These are phyloP conservation scores for Coregonus suidteri DNA, from an alignment of 2,797 vertebrate genomes.

Conservation along the genomic window DNA sequence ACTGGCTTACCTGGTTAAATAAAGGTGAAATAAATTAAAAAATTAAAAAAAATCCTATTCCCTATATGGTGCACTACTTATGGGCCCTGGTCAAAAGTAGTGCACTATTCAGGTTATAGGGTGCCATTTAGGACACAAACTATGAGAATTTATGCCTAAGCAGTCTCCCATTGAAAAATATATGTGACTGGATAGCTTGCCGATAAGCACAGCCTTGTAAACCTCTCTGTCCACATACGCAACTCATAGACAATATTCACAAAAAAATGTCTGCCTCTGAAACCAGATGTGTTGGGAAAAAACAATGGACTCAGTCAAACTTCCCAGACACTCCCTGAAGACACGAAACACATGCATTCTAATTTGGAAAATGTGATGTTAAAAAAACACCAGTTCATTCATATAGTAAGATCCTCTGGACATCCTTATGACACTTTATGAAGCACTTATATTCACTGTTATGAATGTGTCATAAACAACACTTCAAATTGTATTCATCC, in stretches of 20 bases:
- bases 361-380: constrained; percentile 44
- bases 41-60: too few species aligned
- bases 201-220: not conserved
- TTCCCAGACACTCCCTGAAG: constrained; percentile 26
- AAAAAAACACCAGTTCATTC: constrained; percentile 14
- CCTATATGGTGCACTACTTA: too few species aligned
- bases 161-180: too few species aligned
- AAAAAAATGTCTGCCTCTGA: constrained; percentile 23
- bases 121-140: too few species aligned
- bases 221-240: not conserved
- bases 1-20: too few species aligned
- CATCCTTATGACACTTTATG: not conserved
- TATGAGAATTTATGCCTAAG: too few species aligned
- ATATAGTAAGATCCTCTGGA: not conserved
- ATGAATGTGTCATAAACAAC: not conserved
- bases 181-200: not conserved
- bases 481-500: too few species aligned
- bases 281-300: not conserved
- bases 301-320: constrained; percentile 20
- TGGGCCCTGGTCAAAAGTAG: too few species aligned
- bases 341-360: constrained; percentile 26
- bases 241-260: not conserved
- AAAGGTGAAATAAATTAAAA: too few species aligned
- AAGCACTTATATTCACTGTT: not conserved
- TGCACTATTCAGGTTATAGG: too few species aligned